Conservation (phyloP, 2,888 invertebrate genomes). For the Xestoiulus laeticollis region DNA sequence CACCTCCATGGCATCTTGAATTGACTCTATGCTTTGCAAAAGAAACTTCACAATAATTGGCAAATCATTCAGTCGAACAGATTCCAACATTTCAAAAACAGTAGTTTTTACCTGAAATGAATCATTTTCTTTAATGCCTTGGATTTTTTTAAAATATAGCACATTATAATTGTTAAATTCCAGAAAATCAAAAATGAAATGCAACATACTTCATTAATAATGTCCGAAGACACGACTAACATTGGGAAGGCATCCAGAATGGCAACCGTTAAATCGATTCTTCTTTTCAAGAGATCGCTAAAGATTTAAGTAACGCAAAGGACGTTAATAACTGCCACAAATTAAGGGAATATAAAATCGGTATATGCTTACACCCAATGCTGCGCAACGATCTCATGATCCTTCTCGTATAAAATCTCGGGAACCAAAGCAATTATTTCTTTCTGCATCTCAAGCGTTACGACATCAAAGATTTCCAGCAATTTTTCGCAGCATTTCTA, state of each 20-base stretch:
- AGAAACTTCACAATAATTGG: constrained; percentile 23
- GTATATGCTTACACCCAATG: background rate
- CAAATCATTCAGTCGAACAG: background rate
- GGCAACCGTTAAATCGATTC: constrained; percentile 13
- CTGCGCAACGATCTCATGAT: constrained; percentile 24
- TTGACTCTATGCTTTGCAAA: background rate
- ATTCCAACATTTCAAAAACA: constrained; percentile 16
- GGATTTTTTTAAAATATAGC: too few relatives aligned
- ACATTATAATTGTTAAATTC: too few relatives aligned
- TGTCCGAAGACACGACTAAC: background rate
- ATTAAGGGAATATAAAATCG: background rate
- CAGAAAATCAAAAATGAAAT: background rate
- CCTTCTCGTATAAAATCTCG: constrained; percentile 23
- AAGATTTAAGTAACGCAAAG: too few relatives aligned
- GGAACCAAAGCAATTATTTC: constrained; percentile 29
- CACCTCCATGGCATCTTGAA: constrained; percentile 20
- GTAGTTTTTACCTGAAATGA: constrained; percentile 19
- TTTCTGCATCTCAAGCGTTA: constrained; percentile 20
- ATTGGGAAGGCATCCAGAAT: constrained; percentile 44
- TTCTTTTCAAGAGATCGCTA: background rate
- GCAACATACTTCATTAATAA: constrained; percentile 21
- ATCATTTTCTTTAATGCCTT: too few relatives aligned
- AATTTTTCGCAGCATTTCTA: background rate
- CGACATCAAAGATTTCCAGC: background rate
- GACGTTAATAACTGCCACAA: background rate